Evolutionary conservation across 2,888 invertebrate genomes (phyloP).

Genomic region (Amblyteles armatorius): DNA sequence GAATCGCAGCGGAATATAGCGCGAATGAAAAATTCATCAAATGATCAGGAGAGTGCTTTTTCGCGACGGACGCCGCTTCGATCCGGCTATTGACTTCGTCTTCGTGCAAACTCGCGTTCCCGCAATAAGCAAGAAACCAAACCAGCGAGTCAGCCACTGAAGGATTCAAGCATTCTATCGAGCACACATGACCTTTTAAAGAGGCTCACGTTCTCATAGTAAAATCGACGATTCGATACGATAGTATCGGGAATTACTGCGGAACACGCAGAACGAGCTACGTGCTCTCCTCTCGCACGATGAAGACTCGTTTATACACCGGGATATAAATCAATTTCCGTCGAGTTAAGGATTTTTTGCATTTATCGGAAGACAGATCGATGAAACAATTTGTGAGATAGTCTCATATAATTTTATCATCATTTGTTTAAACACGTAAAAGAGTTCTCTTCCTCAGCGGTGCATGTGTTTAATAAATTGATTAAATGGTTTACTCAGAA

Average conservation of each 20-base stretch:
- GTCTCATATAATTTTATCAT: too few species aligned
- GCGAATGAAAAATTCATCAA: slow-evolving; percentile 76
- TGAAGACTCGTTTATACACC: neutral
- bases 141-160: neutral
- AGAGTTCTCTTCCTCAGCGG: too few species aligned
- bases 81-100: neutral
- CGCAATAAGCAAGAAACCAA: neutral
- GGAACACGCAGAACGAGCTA: neutral
- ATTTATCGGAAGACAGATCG: neutral
- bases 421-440: too few species aligned
- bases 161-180: neutral
- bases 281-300: neutral
- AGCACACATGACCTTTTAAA: neutral
- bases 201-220: slow-evolving; percentile 11
- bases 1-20: neutral
- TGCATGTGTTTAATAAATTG: too few species aligned
- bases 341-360: neutral
- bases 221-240: slow-evolving; percentile 6
- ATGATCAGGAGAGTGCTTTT: slow-evolving; percentile 72
- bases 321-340: neutral
- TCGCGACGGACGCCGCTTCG: neutral
- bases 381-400: neutral
- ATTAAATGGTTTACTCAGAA: too few species aligned
- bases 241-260: neutral
- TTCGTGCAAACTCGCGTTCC: neutral